These are phyloP conservation scores for Catocala fraxini DNA, from an alignment of 2,888 invertebrate species.

Conservation along the genomic window DNA sequence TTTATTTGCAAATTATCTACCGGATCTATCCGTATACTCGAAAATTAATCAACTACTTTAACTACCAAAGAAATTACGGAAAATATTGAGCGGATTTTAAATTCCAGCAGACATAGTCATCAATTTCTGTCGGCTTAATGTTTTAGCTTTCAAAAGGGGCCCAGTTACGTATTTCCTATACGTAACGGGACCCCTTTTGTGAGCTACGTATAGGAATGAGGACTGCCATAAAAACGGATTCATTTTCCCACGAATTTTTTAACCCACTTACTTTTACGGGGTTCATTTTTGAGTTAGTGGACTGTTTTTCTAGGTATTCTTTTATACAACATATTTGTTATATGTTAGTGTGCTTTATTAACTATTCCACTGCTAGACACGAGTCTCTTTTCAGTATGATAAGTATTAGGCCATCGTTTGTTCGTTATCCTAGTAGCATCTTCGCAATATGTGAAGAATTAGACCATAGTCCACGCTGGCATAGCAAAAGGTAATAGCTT, in stretches of 20 bases:
- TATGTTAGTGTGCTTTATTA: no score
- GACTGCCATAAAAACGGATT: not conserved
- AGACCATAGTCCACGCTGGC: no score
- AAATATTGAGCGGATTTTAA: conserved; percentile 7
- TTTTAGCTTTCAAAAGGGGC: conserved; percentile 37
- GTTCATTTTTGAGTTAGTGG: conserved; percentile 49
- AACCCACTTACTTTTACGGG: conserved; percentile 54
- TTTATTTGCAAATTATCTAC: no score
- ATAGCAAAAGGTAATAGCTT: no score
- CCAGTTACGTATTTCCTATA: conserved; percentile 19
- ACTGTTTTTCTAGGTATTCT: conserved; percentile 16
- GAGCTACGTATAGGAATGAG: not conserved
- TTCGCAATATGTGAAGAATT: no score
- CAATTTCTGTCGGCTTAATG: conserved; percentile 39
- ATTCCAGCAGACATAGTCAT: conserved; percentile 23
- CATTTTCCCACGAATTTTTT: not conserved
- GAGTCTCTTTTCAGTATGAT: no score
- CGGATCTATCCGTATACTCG: no score
- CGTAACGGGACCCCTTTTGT: no score
- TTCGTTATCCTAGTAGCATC: no score
- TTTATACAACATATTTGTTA: no score
- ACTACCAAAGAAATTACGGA: not conserved
- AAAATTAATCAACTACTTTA: not conserved
- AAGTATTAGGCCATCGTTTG: no score
- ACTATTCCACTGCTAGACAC: no score